Conservation (phyloP, 2,888 invertebrate genomes). For the Torymus aiolomorphi region DNA sequence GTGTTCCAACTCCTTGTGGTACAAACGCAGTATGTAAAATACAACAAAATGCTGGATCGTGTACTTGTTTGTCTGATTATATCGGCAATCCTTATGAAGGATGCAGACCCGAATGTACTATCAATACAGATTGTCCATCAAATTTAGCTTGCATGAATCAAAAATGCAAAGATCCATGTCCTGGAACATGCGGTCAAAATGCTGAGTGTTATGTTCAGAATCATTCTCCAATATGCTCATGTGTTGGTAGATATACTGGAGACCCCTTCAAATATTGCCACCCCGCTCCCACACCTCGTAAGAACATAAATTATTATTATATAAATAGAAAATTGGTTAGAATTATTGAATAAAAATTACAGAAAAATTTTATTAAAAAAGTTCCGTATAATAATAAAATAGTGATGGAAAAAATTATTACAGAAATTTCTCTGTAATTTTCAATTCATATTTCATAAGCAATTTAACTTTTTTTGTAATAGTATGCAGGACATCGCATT, state of each 20-base stretch:
- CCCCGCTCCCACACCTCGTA: conserved; percentile 79
- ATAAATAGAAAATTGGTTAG: no score
- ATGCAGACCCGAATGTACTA: conserved; percentile 87
- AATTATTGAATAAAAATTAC: no score
- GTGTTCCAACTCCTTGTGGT: conserved; percentile 85
- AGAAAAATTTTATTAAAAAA: no score
- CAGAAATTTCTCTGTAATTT: no score
- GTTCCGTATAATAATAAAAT: no score
- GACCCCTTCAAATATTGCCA: conserved; percentile 80
- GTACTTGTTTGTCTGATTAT: conserved; percentile 85
- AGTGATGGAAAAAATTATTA: no score
- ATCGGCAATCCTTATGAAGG: conserved; percentile 86
- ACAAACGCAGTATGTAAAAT: conserved; percentile 86
- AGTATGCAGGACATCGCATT: no score
- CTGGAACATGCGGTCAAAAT: conserved; percentile 81
- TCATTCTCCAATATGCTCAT: conserved; percentile 76
- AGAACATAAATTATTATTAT: conserved; percentile 68
- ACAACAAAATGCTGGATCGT: conserved; percentile 84
- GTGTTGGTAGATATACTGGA: conserved; percentile 72
- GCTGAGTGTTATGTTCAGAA: conserved; percentile 76
- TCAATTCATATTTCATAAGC: no score
- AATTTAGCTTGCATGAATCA: conserved; percentile 86
- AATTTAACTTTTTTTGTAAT: no score
- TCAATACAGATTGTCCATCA: conserved; percentile 85
- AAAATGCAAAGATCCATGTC: conserved; percentile 88